Evolutionary conservation across 1,140 invertebrate genomes (phyloP).

Genomic region (Lepidotrigona ventralis): DNA sequence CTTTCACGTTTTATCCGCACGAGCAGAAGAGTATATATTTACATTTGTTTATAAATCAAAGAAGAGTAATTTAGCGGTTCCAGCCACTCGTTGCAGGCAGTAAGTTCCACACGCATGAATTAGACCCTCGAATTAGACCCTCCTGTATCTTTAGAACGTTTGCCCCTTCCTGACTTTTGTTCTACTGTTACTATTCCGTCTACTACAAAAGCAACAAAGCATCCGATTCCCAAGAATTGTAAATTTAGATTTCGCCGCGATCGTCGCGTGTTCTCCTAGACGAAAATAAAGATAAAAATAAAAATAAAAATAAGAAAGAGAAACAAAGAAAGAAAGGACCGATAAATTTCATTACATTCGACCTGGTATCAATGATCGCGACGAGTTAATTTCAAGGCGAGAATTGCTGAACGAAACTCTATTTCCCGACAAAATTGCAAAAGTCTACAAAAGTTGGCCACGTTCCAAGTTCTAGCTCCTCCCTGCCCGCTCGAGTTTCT

Average conservation of each 20-base stretch:
- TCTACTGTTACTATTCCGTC: conserved; percentile 46
- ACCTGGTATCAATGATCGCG: not conserved
- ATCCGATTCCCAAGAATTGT: conserved; percentile 32
- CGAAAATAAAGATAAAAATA: not conserved
- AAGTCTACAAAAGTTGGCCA: conserved; percentile 49
- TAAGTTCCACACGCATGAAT: conserved; percentile 38
- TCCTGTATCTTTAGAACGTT: conserved; percentile 65
- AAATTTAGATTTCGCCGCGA: conserved; percentile 26
- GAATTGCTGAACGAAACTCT: conserved; percentile 5
- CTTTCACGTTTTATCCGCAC: not conserved
- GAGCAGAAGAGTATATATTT: not conserved
- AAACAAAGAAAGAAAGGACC: not conserved
- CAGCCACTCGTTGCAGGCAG: not conserved
- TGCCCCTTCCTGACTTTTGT: conserved; percentile 24
- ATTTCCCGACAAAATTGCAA: conserved; percentile 49
- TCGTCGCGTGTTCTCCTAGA: not conserved
- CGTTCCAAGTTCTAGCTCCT: conserved; percentile 50
- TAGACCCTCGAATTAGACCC: conserved; percentile 64
- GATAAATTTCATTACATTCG: not conserved
- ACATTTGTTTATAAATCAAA: not conserved
- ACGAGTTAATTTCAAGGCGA: conserved; percentile 7
- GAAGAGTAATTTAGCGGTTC: conserved; percentile 2
- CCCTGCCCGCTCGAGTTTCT: conserved; percentile 27
- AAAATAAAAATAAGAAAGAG: not conserved
- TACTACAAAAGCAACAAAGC: conserved; percentile 17